Evolutionary conservation across 2,888 invertebrate genomes (phyloP).

Genomic region (Caenorhabditis sp.): DNA sequence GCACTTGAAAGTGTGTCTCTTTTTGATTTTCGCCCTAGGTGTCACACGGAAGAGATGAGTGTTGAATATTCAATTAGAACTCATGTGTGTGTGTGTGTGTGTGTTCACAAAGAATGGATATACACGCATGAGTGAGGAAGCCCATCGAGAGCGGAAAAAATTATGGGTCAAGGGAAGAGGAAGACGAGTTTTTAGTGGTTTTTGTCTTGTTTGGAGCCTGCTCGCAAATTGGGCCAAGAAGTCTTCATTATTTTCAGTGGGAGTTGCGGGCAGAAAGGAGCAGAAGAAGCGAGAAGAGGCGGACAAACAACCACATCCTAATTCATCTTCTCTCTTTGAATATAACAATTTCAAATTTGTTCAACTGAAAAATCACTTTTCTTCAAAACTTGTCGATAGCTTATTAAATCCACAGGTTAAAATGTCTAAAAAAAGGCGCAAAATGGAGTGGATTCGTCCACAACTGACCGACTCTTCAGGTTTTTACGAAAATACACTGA

Average conservation of each 20-base stretch:
- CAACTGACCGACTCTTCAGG: too few species aligned
- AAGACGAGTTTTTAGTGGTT: not conserved
- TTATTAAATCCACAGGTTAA: too few species aligned
- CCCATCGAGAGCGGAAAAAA: not conserved
- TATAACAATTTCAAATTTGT: too few species aligned
- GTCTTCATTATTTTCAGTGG: not conserved
- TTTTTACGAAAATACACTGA: too few species aligned
- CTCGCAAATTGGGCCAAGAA: not conserved
- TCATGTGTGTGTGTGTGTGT: not conserved
- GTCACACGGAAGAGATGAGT: not conserved
- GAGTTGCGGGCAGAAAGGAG: too few species aligned
- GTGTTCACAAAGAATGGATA: conserved; percentile 7
- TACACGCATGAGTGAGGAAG: not conserved
- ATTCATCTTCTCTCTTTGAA: conserved; percentile 5
- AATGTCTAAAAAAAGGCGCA: too few species aligned
- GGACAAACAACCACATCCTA: conserved; percentile 3
- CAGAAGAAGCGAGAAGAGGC: too few species aligned
- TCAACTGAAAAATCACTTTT: too few species aligned
- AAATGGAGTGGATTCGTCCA: too few species aligned
- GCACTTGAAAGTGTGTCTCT: not conserved
- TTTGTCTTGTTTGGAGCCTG: not conserved
- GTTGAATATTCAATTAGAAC: conserved; percentile 19
- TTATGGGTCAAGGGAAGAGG: not conserved
- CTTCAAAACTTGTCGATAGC: too few species aligned
- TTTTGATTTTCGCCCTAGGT: conserved; percentile 6